A percentile compares a stretch with the other conserved stretches of the same genome.
Conservation (phyloP, 2,797 vertebrate species). For the Diplodus puntazzo region DNA sequence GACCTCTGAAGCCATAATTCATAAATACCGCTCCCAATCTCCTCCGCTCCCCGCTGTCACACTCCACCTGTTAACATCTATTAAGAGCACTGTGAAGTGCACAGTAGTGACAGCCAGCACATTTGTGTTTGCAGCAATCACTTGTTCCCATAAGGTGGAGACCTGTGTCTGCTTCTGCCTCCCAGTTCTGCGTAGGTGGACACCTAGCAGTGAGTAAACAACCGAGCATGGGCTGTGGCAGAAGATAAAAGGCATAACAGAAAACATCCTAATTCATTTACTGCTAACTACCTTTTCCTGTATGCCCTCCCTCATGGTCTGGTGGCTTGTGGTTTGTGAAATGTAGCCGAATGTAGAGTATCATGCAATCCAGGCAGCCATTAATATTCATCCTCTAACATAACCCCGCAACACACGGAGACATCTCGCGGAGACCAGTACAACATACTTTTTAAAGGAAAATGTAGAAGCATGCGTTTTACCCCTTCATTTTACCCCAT, state of each 20-base stretch:
- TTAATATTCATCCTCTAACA: constrained; percentile 46
- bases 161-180: constrained; percentile 60
- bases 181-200: constrained; percentile 39
- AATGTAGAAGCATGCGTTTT: constrained; percentile 27
- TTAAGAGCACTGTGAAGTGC: constrained; percentile 22
- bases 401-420: not conserved
- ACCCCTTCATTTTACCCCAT: constrained; percentile 10
- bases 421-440: not conserved
- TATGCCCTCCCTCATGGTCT: constrained; percentile 10
- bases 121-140: constrained; percentile 56
- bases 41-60: constrained; percentile 53
- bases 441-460: not conserved
- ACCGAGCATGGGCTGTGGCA: constrained; percentile 59
- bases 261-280: constrained; percentile 37
- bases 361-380: not conserved
- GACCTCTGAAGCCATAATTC: constrained; percentile 63
- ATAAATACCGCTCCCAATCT: constrained; percentile 38
- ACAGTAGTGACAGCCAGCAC: constrained; percentile 39
- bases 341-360: not conserved
- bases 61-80: constrained; percentile 71
- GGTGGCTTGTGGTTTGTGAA: constrained; percentile 30
- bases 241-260: constrained; percentile 27
- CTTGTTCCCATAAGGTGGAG: constrained; percentile 46
- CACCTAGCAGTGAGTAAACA: constrained; percentile 60
- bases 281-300: constrained; percentile 18